phyloP scores from a whole-genome alignment of 2,888 invertebrate species.

The Leucophora obtusa region DNA sequence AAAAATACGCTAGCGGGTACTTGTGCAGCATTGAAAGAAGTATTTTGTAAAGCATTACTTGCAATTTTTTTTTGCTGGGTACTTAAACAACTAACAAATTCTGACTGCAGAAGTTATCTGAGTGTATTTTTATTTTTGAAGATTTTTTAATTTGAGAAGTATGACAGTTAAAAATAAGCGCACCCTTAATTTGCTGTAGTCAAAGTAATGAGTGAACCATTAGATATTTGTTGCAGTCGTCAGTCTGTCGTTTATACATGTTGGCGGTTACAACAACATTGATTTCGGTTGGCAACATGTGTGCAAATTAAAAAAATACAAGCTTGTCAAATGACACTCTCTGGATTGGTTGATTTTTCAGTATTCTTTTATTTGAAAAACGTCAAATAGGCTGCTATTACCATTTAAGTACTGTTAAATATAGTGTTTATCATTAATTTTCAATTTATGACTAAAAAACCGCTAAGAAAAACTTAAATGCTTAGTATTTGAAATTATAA shows the following conservation, averaged over 20 bases:
- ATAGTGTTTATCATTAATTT: slow-evolving; percentile 27
- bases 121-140: no score
- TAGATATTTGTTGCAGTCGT: slow-evolving; percentile 22
- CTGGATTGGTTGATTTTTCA: slow-evolving; percentile 27
- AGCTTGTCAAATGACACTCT: slow-evolving; percentile 19
- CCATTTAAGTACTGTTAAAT: slow-evolving; percentile 44
- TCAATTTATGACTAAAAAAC: slow-evolving; percentile 14
- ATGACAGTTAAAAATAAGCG: no score
- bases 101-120: no score
- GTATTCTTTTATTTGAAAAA: slow-evolving; percentile 27
- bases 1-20: no score
- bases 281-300: neutral
- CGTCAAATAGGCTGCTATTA: slow-evolving; percentile 37
- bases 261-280: slow-evolving; percentile 33
- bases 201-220: slow-evolving; percentile 20
- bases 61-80: no score
- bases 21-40: no score
- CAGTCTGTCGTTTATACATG: slow-evolving; percentile 26
- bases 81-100: no score
- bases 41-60: no score
- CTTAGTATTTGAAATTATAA: slow-evolving; percentile 14
- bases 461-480: neutral
- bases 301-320: slow-evolving; percentile 15
- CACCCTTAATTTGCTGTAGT: neutral
- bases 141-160: no score